phyloP scores from a whole-genome alignment of 2,797 vertebrate species.

The Channallabes apus region DNA sequence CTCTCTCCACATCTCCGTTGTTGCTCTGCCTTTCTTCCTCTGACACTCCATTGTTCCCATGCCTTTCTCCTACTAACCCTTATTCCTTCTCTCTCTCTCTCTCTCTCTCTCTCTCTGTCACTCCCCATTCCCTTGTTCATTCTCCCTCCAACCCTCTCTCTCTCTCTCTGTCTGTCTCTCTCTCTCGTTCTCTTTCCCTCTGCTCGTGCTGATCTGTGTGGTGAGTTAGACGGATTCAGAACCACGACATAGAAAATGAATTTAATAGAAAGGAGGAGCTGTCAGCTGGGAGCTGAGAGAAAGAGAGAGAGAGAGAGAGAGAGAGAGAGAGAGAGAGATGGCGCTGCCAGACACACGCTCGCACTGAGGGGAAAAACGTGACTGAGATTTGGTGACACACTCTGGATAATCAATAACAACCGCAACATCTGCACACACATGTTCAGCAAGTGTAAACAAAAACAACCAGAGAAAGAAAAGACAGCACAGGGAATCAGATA shows the following conservation, averaged over 20 bases:
- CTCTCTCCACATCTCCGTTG: too few species aligned
- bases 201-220: conserved; percentile 60
- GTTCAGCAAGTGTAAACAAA: conserved; percentile 38
- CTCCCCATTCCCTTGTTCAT: conserved; percentile 17
- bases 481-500: conserved; percentile 14
- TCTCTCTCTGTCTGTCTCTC: neutral
- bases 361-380: conserved; percentile 13
- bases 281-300: conserved; percentile 58
- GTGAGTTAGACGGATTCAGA: conserved; percentile 65
- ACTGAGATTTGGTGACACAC: conserved; percentile 45
- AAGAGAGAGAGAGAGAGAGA: neutral
- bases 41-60: conserved; percentile 10
- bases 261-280: conserved; percentile 56
- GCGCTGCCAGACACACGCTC: conserved; percentile 8
- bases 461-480: conserved; percentile 39
- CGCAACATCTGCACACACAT: conserved; percentile 50
- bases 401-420: conserved; percentile 66
- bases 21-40: neutral
- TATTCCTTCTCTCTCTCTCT: neutral
- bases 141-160: neutral
- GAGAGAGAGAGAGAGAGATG: conserved; percentile 14
- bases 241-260: conserved; percentile 61
- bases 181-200: conserved; percentile 49
- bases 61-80: neutral
- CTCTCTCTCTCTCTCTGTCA: neutral